phyloP scores from a whole-genome alignment of 1,140 invertebrate species.

The Dendroctonus ponderosae region DNA sequence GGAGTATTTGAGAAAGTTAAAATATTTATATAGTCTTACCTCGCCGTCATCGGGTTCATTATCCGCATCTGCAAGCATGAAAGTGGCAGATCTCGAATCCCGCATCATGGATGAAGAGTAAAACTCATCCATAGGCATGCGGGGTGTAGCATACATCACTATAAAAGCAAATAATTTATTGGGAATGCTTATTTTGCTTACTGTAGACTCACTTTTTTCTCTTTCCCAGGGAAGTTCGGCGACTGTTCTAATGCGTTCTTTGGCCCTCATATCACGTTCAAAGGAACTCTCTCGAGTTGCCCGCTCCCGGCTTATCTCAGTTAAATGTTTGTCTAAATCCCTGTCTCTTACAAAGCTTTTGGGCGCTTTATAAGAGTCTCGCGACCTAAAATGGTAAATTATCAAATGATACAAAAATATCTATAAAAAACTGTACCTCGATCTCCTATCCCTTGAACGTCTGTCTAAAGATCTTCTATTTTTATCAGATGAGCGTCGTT shows the following conservation, averaged over 20 bases:
- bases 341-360: conserved; percentile 6
- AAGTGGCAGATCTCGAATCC: too few relatives aligned
- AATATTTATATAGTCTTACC: conserved; percentile 2
- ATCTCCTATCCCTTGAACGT: conserved; percentile 14
- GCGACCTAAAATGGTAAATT: conserved; percentile 9
- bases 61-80: conserved; percentile 16
- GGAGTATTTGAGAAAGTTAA: not conserved
- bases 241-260: conserved; percentile 37
- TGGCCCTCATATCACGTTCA: conserved; percentile 34
- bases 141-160: conserved; percentile 23
- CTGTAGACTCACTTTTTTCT: conserved; percentile 25
- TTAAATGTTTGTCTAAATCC: conserved; percentile 9
- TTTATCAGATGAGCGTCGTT: not conserved
- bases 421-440: conserved; percentile 10
- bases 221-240: conserved; percentile 38
- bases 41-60: conserved; percentile 41
- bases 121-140: conserved; percentile 21
- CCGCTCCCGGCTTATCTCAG: conserved; percentile 35
- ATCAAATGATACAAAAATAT: not conserved
- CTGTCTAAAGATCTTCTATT: conserved; percentile 6
- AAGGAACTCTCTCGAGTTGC: conserved; percentile 33
- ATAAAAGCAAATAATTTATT: not conserved
- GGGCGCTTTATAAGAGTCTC: conserved; percentile 16
- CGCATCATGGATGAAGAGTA: conserved; percentile 21
- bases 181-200: not conserved